Evolutionary conservation across 2,797 vertebrate species (phyloP).

Genomic region (Meriones psammophilus): DNA sequence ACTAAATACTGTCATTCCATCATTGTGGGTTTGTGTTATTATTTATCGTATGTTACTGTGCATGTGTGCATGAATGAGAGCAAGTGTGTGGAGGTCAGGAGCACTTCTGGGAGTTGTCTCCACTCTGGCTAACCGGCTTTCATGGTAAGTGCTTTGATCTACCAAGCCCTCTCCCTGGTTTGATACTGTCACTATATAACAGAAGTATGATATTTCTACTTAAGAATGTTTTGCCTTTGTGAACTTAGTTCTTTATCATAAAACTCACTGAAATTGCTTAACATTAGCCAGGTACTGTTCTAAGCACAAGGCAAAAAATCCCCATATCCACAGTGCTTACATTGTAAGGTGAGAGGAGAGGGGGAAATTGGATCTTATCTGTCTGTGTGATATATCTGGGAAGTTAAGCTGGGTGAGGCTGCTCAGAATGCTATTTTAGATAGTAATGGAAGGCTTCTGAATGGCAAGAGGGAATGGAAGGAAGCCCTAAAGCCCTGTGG

Average conservation of each 20-base stretch:
- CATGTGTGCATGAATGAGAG: background rate
- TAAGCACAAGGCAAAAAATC: background rate
- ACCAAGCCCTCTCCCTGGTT: background rate
- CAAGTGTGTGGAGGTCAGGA: background rate
- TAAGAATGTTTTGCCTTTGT: background rate
- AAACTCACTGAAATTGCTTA: background rate
- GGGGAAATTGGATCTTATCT: background rate
- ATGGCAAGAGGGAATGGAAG: background rate
- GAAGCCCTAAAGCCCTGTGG: background rate
- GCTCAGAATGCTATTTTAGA: background rate
- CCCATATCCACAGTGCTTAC: background rate
- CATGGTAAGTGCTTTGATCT: background rate
- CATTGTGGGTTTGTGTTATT: background rate
- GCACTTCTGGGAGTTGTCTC: background rate
- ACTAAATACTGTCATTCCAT: background rate
- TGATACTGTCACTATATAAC: background rate
- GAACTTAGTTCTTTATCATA: conserved; percentile 39
- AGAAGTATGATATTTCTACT: conserved; percentile 35
- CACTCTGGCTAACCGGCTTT: background rate
- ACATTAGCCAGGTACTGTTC: background rate
- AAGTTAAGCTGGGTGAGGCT: background rate
- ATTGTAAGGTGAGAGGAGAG: background rate
- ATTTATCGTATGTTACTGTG: background rate
- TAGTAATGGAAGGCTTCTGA: background rate
- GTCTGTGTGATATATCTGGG: background rate